Evolutionary conservation across 2,797 vertebrate genomes (phyloP).

Genomic region (Aphelocoma californica): DNA sequence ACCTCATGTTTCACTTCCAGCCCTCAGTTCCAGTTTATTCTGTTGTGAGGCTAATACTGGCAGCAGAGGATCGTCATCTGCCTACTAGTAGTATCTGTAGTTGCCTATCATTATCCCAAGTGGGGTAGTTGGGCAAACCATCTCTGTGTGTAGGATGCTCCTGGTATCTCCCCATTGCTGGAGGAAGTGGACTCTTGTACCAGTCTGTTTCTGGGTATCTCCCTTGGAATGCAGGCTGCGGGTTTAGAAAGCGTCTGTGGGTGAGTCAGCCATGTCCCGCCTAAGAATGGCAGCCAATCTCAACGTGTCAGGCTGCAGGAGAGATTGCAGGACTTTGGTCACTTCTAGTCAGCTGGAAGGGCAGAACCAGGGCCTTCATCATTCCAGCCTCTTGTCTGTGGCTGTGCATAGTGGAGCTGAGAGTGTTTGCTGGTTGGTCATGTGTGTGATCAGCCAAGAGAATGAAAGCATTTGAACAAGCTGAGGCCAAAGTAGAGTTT

Average conservation of each 20-base stretch:
- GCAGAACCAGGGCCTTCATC: not conserved
- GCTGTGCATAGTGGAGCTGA: not conserved
- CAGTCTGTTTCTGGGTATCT: rapidly evolving
- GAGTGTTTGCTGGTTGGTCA: not conserved
- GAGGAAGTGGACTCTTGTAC: not conserved
- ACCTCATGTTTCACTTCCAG: not conserved
- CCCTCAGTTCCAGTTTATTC: not conserved
- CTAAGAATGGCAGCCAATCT: not conserved
- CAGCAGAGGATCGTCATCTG: not conserved
- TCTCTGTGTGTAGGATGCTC: not conserved
- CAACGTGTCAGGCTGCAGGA: not conserved
- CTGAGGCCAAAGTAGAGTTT: not conserved
- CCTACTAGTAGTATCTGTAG: not conserved
- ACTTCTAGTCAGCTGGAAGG: not conserved
- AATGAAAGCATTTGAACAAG: not conserved
- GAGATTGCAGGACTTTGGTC: not conserved
- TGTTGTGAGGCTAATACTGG: not conserved
- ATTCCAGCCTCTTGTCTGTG: not conserved
- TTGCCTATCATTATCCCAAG: rapidly evolving
- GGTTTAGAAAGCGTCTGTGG: not conserved
- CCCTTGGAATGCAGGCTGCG: not conserved
- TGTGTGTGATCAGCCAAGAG: not conserved
- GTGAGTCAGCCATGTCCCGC: rapidly evolving
- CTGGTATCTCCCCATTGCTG: not conserved
- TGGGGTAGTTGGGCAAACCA: not conserved